Conservation (phyloP, 2,888 invertebrate species). For the Lasioglossum morio region DNA sequence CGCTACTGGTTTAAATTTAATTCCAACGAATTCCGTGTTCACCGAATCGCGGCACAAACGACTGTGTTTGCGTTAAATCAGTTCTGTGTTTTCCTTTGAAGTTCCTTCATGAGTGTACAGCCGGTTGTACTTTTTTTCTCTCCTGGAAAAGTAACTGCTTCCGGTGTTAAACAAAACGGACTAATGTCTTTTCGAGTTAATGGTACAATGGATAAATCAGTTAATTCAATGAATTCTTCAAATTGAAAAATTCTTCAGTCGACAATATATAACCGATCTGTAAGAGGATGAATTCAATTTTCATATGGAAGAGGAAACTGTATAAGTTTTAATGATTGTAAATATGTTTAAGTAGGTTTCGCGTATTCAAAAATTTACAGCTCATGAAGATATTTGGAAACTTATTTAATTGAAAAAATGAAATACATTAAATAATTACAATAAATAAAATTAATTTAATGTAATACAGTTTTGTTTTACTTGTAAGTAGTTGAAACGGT, state of each 20-base stretch:
- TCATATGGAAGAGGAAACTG: neutral
- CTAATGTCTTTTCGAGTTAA: neutral
- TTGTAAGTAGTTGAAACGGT: neutral
- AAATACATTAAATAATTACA: neutral
- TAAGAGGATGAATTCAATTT: neutral
- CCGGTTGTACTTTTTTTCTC: neutral
- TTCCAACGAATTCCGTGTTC: conserved; percentile 25
- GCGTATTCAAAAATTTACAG: neutral
- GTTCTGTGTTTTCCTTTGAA: neutral
- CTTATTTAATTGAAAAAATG: neutral
- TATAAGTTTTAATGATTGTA: neutral
- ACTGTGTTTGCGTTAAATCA: conserved; percentile 36
- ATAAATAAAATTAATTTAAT: neutral
- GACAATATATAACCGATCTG: neutral
- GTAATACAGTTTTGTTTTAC: neutral
- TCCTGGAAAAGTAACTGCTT: neutral
- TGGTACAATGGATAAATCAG: neutral
- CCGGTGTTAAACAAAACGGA: neutral
- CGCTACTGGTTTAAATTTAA: conserved; percentile 31
- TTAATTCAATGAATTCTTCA: neutral
- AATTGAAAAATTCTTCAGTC: neutral
- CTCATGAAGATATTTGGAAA: neutral
- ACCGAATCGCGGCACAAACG: conserved; percentile 21
- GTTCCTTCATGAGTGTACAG: neutral
- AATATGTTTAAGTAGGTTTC: neutral